Evolutionary conservation across 2,888 invertebrate genomes (phyloP), one percentile per base, ranked within the genome.

Genomic region (Digitonthophagus gazella): DNA sequence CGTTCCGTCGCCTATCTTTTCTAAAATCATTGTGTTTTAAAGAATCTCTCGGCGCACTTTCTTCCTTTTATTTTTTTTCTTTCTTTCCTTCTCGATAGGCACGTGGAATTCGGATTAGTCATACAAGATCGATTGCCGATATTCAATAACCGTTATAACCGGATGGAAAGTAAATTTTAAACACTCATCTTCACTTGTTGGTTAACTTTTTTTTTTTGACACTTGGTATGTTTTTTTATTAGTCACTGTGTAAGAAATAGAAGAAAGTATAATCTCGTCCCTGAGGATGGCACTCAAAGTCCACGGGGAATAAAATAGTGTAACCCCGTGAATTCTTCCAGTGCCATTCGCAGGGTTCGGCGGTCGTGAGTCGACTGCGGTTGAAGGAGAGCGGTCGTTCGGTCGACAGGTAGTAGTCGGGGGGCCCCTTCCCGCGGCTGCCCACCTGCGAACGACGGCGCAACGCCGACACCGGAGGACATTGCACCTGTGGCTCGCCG

Each of bases 301-400:
- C 84, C 89, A 89, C 89, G 89, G 88, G 88, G 82, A 79, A 84
- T 79, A 77, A 76, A 77, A 84, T 85, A 83, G 79, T 44, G 28
- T 6, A 83, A 87, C 89, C 90, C 90, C 91, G 91, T 91, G 91
- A 91, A 91, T 91, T 91, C 91, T 91, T 91, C 91, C 90, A 91
- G 91, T 91, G 91, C 91, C 91, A 91, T 91, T 91, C 88, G 89
- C 89, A 90, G 90, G 80, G 64, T 19, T 64, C 28, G 28, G 64
- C 28, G 28, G 20, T n/a, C 28, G 64, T 64, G 3, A 22, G 64
- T 20, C 61, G 20, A 61, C 61, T 57, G 57, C 6, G 6, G 57
- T 16, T 71, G 72, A 72, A 71, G 72, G 72, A 71, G 71, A 71
- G 71, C 71, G 72, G 69, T 73, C 72, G 74, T 71, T 79, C 75